Base-by-base conservation (phyloP, 2,113 vertebrate species). In the Mastomys natalensis region DNA sequence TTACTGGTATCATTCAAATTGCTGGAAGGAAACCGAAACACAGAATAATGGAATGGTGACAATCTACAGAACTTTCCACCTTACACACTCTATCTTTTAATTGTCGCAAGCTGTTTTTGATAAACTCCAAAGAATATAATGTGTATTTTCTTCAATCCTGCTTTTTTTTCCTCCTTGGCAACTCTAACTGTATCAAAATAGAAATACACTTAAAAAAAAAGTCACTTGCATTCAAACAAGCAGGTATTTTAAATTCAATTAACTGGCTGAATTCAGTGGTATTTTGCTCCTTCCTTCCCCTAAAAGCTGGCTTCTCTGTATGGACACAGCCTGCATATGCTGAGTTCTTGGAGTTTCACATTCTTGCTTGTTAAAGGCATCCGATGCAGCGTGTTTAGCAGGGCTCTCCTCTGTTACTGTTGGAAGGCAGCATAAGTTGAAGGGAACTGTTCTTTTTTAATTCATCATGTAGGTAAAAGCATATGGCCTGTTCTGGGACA, bases 181-280 rank as follows among this genome's bases (percentile, higher is more conserved):
- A 97, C 84, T 87, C 53, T 93, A 91, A 66, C 82, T 92, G 68
- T 90, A 90, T 97, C 86, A 97, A 97, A 95, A 98, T 96, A 97
- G 95, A 96, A 97, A 93, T 96, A 91, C 72, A 15, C 97, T 97
- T 97, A 70, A 96, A 93, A 97, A 97, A 97, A 92, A 97, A 97
- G 92, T 92, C 82, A 84, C 86, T 94, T 95, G 95, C 95, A 98
- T 97, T 97, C 84, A 97, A 96, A 94, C 93, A 97, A 93, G 80
- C 97, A 98, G 96, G 97, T 98, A 98, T 96, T 98, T 98, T 96
- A 95, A 97, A 97, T 98, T 97, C 95, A 97, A 89, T 96, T 94
- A 97, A 95, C 95, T 95, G 74, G 95, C 87, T 94, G 91, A 93
- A 94, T 96, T 93, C 89, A 92, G 89, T 95, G 98, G 95, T 97